Evolutionary conservation across 1,140 invertebrate species (phyloP).

Genomic region (Coptotermes formosanus): DNA sequence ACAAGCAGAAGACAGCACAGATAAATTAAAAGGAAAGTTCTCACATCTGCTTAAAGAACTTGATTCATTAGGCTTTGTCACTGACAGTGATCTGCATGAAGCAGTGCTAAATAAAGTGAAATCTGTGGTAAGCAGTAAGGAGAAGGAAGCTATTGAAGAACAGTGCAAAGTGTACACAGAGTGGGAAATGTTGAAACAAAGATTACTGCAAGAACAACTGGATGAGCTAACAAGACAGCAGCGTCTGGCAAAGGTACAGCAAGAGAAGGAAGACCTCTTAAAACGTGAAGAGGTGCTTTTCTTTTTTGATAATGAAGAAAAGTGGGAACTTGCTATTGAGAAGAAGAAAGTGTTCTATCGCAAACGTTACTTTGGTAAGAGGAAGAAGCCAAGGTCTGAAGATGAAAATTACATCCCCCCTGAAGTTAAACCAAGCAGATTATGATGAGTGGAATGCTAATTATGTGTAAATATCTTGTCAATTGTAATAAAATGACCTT

Average conservation of each 20-base stretch:
- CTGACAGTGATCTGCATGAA: conserved; percentile 31
- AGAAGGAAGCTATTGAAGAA: neutral
- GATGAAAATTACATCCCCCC: conserved; percentile 69
- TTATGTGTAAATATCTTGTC: no score
- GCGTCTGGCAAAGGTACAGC: conserved; percentile 57
- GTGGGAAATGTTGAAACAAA: conserved; percentile 58
- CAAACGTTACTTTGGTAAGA: conserved; percentile 49
- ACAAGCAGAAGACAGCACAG: neutral
- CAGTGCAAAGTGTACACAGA: conserved; percentile 47
- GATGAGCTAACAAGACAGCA: conserved; percentile 52
- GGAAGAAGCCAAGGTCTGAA: conserved; percentile 47
- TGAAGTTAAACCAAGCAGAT: conserved; percentile 47
- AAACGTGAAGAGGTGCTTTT: conserved; percentile 66
- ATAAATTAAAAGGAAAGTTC: conserved; percentile 38
- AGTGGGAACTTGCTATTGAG: conserved; percentile 70
- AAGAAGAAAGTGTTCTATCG: conserved; percentile 46
- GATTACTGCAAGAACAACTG: conserved; percentile 58
- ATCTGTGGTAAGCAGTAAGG: conserved; percentile 47
- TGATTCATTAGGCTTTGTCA: conserved; percentile 23
- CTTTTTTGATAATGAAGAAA: conserved; percentile 75
- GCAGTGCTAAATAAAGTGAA: conserved; percentile 25
- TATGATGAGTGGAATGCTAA: no score
- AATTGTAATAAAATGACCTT: no score
- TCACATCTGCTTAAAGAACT: conserved; percentile 31
- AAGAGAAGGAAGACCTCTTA: conserved; percentile 57